Evolutionary conservation across 2,888 invertebrate species (phyloP), one percentile per base, ranked within the genome.

Genomic region (Eugnorisma glareosa): DNA sequence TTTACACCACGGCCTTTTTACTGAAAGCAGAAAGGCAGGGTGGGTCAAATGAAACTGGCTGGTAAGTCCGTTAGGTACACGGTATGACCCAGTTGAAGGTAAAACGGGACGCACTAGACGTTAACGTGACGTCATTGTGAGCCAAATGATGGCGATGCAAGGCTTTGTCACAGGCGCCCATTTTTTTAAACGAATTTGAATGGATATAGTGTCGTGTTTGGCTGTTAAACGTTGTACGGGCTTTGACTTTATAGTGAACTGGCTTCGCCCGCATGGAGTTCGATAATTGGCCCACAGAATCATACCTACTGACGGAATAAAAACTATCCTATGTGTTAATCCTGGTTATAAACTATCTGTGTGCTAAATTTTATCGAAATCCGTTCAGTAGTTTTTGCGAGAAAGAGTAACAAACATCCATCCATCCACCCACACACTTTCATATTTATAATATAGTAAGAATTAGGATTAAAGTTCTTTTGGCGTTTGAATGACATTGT

Each of bases 11-110:
- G 43, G 67, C 11, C 31, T 85, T 83, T 75, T 68, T 69, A 70
- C 67, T 67, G 66, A 45, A 64, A 43, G 11, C 40, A 68, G n/a
- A 57, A 72, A 63, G 66, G 72, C 59, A 67, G 66, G 79, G 81
- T 72, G 79, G 83, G 40, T 82, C 86, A 75, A 18, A 21, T 67
- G 61, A 61, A 43, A 75, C 40, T 88, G 89, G 90, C 74, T 71
- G 11, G 45, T 35, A 79, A 77, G 35, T 77, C 57, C 18, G 63
- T 77, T 40, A 54, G 57, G 80, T 86, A 84, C 80, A 82, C 73
- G 74, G 78, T 79, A 85, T 90, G 91, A 91, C 91, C 91, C 79
- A 91, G 88, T 88, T 91, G 85, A 83, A 81, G 78, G 85, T 86
- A 82, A 81, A 86, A 86, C 85, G 87, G 88, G 89, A 88, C 89